Base-by-base conservation (phyloP, 2,888 invertebrate species). In the Ryuthela nishihirai region DNA sequence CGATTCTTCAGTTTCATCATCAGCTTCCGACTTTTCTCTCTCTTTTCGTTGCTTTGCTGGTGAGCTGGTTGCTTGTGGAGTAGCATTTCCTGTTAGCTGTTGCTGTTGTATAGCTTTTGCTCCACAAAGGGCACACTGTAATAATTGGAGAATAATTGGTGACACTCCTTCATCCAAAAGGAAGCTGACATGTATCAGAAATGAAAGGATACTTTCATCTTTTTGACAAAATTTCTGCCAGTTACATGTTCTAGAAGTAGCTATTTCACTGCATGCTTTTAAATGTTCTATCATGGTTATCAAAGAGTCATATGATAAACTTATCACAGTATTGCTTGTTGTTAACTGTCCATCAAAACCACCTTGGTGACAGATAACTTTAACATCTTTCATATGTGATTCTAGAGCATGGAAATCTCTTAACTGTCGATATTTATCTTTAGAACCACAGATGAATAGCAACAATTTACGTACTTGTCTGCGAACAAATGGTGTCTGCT, bases 211-310 rank as follows among this genome's bases (percentile, higher is more conserved):
- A 4, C 85, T 84, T 64, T 82, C 82, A 24, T 85, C 83, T 69
- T 87, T 85, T 29, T 81, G 80, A 71, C 92, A 93, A 73, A 88
- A 88, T 71, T 85, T 82, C 75, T 97, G 95, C 97, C 97, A 98
- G 78, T 97, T 97, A 67, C 88, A 85, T 0, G 93, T 91, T 48
- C 97, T 85, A 47, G 85, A 84, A 46, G 85, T 83, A 29, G 94
- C 94, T 54, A 97, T 89, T 74, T 98, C 97, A 45, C 88, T 84
- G 69, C 95, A 94, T 4, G 88, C 86, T 77, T 95, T 94, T 62
- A 98, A 78, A 74, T 95, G 93, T 69, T 97, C 97, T 70, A 97
- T 92, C 53, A 97, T 80, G 67, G 88, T 88, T 4, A 95, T 93
- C n/a, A 95, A 81, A 4, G 87, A 84, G 74, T 95, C 93, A 70